Evolutionary conservation across 2,888 invertebrate species (phyloP), one percentile per base, ranked within the genome.

Genomic region (Teleiodes luculella): DNA sequence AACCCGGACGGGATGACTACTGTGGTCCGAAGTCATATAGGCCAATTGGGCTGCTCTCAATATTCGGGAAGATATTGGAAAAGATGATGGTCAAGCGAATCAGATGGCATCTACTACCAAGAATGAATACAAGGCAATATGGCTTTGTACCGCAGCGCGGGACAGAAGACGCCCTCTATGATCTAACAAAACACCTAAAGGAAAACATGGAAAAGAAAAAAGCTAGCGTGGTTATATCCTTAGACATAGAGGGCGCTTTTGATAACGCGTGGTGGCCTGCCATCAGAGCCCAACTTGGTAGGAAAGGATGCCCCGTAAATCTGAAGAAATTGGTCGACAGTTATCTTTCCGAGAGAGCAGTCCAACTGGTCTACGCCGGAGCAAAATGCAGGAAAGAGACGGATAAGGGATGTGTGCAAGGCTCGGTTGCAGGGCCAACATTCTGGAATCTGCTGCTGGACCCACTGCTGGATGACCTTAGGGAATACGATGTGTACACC

Each of bases 161-260:
- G 1, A 39, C 39, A 4, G 39, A 39, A 14, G 39, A 39, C 39
- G 4, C 39, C 16, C 20, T 41, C 6, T 41, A 41, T 41, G n/a
- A 8, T 2, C 1, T 41, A 3, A 41, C n/a, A 1, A 20, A 41
- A 1, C 41, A 41, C 24, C 20, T 41, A 1, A 41, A 2, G 4
- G n/a, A 20, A 3, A 41, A 41, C 1, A 1, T 41, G 20, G 10
- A 5, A 3, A 11, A 41, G 18, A 41, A 41, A 11, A 1, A 2
- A 20, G 20, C 20, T 2, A 41, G 1, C 1, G 3, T n/a, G 2
- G 3, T 41, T 18, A 50, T 57, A 0, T 57, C 57, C 0, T 20
- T 57, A 5, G 57, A 57, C 13, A 57, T 57, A 43, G 54, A 57
- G 47, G 57, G 55, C 4, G 55, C 55, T 31, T 57, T 57, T 33